Evolutionary conservation across 1,140 invertebrate genomes (phyloP), one percentile per base, ranked within the genome.

Genomic region (Heliothis virescens): DNA sequence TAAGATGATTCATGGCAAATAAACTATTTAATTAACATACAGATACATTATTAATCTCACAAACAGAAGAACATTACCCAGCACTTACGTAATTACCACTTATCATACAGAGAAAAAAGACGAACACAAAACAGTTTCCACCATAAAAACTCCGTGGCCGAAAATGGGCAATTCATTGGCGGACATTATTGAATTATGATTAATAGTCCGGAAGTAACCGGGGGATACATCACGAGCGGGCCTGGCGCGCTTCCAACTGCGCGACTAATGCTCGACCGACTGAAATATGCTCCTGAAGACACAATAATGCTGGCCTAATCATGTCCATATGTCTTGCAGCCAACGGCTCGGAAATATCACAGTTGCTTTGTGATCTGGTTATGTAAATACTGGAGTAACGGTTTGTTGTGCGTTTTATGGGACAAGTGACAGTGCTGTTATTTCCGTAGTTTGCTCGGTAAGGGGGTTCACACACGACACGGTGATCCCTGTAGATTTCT

Each of bases 281-380:
- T 65, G 76, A 79, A 79, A 82, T 79, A 82, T 77, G 80, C 60
- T 67, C 13, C 59, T 69, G 72, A 76, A 75, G 63, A 76, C 76
- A 79, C 77, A 79, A 82, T 82, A 81, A 81, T 72, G 48, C 55
- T 69, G 34, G 29, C 79, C 72, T 77, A 81, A 81, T 81, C 74
- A 77, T 63, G 67, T 81, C 60, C 74, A 77, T 81, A 48, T 15
- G 79, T 80, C 55, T 71, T 18, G 48, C 15, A 57, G 11, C 52
- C 59, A 81, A 78, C 75, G 65, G 80, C 29, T 16, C 41, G 67
- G 75, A 72, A 81, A 73, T 78, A 67, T 53, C 57, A 50, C 21
- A 21, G 47, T 52, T 52, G 12, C 15, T 29, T 62, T 26, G 57
- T 75, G 65, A 79, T 79, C 73, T 63, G 29, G 41, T 75, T 75